Percentiles rank a stretch among this genome's conserved stretches.
Evolutionary conservation across 2,797 vertebrate species (phyloP).

Genomic region (Coregonus suidteri): DNA sequence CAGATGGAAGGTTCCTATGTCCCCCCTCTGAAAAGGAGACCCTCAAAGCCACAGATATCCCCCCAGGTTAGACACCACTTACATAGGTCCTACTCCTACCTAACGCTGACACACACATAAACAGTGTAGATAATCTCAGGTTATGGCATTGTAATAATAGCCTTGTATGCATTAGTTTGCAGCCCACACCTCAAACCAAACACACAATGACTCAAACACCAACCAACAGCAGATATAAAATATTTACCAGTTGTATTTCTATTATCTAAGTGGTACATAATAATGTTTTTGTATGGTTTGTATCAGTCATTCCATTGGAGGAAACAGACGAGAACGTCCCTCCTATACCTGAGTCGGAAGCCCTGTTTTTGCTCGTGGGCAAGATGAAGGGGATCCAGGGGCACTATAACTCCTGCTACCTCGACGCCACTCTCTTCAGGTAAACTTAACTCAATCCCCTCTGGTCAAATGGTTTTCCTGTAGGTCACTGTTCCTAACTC

Average conservation of each 20-base stretch:
- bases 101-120: too few relatives aligned
- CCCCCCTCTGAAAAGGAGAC: constrained; percentile 24
- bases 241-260: neutral
- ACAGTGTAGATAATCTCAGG: neutral
- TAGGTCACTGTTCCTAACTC: neutral
- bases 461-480: neutral
- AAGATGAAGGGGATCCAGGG: constrained; percentile 84
- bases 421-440: constrained; percentile 85
- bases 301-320: constrained; percentile 57
- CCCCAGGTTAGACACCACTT: constrained; percentile 57
- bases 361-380: constrained; percentile 70
- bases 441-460: constrained; percentile 44
- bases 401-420: constrained; percentile 84
- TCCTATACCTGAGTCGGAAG: constrained; percentile 73
- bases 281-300: neutral
- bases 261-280: neutral
- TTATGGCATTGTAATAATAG: neutral
- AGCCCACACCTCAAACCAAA: neutral
- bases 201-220: neutral
- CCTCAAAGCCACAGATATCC: constrained; percentile 14
- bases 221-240: neutral
- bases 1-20: constrained; percentile 70
- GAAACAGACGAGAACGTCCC: constrained; percentile 64
- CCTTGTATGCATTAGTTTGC: neutral
- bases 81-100: neutral